phyloP scores from a whole-genome alignment of 2,113 vertebrate species.

The Papio anubis region DNA sequence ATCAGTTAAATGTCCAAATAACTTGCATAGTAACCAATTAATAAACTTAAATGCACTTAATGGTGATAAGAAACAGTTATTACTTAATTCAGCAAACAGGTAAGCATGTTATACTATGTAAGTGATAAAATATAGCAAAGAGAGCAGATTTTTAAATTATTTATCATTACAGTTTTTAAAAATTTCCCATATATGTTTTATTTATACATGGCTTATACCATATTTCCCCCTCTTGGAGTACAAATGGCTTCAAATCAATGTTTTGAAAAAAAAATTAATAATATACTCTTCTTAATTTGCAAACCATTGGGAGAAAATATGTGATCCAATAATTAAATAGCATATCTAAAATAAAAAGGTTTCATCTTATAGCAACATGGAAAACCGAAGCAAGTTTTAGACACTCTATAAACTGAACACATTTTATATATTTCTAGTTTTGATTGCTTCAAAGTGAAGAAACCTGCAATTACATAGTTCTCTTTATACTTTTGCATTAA shows the following conservation, averaged over 20 bases:
- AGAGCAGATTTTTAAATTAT: background rate
- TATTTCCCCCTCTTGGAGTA: background rate
- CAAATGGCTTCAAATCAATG: background rate
- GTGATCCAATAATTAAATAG: background rate
- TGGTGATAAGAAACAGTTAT: background rate
- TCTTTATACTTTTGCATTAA: background rate
- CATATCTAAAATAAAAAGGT: background rate
- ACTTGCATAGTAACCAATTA: background rate
- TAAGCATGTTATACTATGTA: background rate
- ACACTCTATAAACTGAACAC: background rate
- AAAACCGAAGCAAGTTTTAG: constrained; percentile 19
- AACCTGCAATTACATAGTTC: background rate
- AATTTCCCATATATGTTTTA: background rate
- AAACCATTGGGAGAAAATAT: background rate
- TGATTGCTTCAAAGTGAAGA: background rate
- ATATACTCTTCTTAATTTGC: background rate
- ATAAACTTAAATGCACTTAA: background rate
- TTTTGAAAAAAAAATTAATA: constrained; percentile 26
- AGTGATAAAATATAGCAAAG: background rate
- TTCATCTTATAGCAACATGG: background rate
- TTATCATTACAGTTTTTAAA: background rate
- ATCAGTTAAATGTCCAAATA: constrained; percentile 53
- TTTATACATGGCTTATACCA: background rate
- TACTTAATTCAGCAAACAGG: background rate
- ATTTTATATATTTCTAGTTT: background rate